Percentiles rank a stretch among this genome's conserved stretches.
Evolutionary conservation across 1,140 invertebrate genomes (phyloP).

Genomic region (Pachyrhynchus sulphureomaculatus): DNA sequence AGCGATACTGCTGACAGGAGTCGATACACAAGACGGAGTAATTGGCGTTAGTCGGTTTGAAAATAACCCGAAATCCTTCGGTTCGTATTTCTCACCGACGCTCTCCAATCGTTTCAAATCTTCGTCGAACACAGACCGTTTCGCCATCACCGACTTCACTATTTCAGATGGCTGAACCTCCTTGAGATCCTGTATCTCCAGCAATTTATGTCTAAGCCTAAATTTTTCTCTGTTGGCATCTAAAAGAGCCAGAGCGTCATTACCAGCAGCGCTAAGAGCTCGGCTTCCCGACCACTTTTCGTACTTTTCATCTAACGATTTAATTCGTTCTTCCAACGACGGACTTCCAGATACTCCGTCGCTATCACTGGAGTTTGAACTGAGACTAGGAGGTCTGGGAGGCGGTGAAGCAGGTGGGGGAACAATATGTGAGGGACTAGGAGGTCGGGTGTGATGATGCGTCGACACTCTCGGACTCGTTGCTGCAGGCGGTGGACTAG

Average conservation of each 20-base stretch:
- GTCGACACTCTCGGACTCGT: conserved; percentile 50
- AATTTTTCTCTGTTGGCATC: conserved; percentile 58
- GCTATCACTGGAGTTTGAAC: conserved; percentile 62
- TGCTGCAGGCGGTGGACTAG: conserved; percentile 50
- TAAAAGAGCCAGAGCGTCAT: conserved; percentile 60
- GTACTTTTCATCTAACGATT: conserved; percentile 85
- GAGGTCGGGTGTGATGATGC: conserved; percentile 36
- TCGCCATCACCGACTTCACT: conserved; percentile 86
- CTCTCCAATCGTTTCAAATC: conserved; percentile 92
- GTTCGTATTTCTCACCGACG: conserved; percentile 83
- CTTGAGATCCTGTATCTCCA: conserved; percentile 56
- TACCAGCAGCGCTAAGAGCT: conserved; percentile 59
- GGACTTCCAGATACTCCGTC: conserved; percentile 60
- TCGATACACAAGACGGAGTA: neutral
- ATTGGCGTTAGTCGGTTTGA: conserved; percentile 12
- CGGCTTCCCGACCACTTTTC: conserved; percentile 82
- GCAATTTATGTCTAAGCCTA: conserved; percentile 60
- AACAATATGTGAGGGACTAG: conserved; percentile 47
- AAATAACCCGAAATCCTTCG: conserved; percentile 60
- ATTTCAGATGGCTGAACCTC: conserved; percentile 91
- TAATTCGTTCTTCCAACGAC: conserved; percentile 83
- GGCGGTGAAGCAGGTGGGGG: conserved; percentile 63
- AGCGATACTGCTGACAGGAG: conserved; percentile 13
- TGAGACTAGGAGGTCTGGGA: conserved; percentile 56
- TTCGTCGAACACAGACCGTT: conserved; percentile 93